A percentile compares a stretch with the other conserved stretches of the same genome.
Conservation (phyloP, 2,888 invertebrate species). For the Chrysodeixis includens region DNA sequence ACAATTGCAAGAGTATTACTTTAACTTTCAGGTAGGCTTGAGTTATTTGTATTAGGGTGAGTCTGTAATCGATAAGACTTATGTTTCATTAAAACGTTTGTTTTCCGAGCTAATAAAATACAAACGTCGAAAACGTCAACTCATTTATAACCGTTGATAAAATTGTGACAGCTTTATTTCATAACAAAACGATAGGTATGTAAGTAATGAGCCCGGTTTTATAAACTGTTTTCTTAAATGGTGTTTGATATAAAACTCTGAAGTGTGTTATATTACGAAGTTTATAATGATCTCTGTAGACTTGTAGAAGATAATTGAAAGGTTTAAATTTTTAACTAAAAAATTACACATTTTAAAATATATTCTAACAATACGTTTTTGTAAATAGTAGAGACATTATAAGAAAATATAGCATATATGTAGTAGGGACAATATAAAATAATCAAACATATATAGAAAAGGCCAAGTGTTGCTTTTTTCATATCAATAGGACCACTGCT, state of each 20-base stretch:
- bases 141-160: not conserved
- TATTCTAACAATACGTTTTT: too few species aligned
- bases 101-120: slow-evolving; percentile 14
- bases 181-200: not conserved
- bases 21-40: slow-evolving; percentile 25
- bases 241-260: not conserved
- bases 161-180: not conserved
- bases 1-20: too few species aligned
- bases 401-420: too few species aligned
- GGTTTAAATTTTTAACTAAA: too few species aligned
- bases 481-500: not conserved
- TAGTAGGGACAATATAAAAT: too few species aligned
- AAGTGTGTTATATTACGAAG: not conserved
- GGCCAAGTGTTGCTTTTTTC: slow-evolving; percentile 7
- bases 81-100: slow-evolving; percentile 29
- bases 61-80: slow-evolving; percentile 45
- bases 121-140: slow-evolving; percentile 11
- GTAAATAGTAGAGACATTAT: too few species aligned
- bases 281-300: not conserved
- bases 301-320: slow-evolving; percentile 8
- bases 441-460: too few species aligned
- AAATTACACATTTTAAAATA: too few species aligned
- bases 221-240: slow-evolving; percentile 7
- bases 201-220: slow-evolving; percentile 5
- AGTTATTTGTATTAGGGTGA: slow-evolving; percentile 53